These are phyloP conservation scores for Galerucella nymphaeae DNA, from an alignment of 2,888 invertebrate species.

Conservation along the genomic window DNA sequence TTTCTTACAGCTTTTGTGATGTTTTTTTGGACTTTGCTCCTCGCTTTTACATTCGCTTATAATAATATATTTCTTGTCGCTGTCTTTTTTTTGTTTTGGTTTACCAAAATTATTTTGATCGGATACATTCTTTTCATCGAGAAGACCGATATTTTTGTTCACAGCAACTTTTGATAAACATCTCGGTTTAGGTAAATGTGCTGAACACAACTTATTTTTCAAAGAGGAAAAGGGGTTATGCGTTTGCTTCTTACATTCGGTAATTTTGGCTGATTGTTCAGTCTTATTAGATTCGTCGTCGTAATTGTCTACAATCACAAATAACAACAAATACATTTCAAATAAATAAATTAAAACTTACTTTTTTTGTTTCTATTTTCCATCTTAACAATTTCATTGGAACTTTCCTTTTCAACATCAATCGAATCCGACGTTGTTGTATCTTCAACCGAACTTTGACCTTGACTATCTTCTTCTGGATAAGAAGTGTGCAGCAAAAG, in stretches of 20 bases:
- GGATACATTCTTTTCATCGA: conserved; percentile 56
- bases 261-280: conserved; percentile 61
- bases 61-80: conserved; percentile 47
- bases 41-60: conserved; percentile 56
- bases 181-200: conserved; percentile 64
- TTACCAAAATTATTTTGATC: conserved; percentile 48
- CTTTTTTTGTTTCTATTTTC: background rate
- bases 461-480: conserved; percentile 61
- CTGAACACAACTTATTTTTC: conserved; percentile 65
- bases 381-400: background rate
- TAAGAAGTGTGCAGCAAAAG: conserved; percentile 59
- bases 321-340: background rate
- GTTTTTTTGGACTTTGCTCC: conserved; percentile 58
- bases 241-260: conserved; percentile 58
- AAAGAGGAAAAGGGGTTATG: conserved; percentile 63
- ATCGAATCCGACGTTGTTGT: conserved; percentile 67
- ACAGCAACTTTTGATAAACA: conserved; percentile 64
- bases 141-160: conserved; percentile 63
- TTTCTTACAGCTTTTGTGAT: conserved; percentile 54
- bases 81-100: conserved; percentile 19
- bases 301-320: conserved; percentile 46
- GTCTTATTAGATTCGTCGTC: conserved; percentile 60
- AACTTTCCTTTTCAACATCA: conserved; percentile 65
- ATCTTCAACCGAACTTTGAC: conserved; percentile 66
- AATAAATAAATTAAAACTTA: background rate